Evolutionary conservation across 2,797 vertebrate species (phyloP).

Genomic region (Anguilla marmorata): DNA sequence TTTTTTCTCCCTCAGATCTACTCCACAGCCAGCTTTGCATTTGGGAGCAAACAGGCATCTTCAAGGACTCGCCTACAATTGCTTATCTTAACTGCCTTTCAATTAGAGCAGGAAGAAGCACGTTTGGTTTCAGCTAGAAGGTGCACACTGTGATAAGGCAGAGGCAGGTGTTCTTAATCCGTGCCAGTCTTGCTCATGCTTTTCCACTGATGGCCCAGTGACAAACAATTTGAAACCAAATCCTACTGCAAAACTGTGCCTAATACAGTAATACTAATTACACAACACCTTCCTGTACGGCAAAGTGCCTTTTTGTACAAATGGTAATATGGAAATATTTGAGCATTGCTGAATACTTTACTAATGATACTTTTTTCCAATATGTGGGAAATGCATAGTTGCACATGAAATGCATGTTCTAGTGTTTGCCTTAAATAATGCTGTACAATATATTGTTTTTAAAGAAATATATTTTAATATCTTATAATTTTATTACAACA

Average conservation of each 20-base stretch:
- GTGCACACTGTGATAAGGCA: slow-evolving; percentile 16
- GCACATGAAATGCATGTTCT: neutral
- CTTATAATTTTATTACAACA: too few species aligned
- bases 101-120: neutral
- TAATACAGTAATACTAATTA: neutral
- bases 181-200: neutral
- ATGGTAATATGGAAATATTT: neutral
- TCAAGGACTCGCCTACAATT: neutral
- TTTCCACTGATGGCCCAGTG: neutral
- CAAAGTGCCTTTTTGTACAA: neutral
- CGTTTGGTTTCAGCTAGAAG: slow-evolving; percentile 16
- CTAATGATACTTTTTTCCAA: neutral
- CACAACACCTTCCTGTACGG: neutral
- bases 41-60: neutral
- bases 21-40: neutral
- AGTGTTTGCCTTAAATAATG: neutral
- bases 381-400: neutral
- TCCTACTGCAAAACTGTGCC: neutral
- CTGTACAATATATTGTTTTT: neutral
- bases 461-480: neutral
- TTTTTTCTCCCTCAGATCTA: neutral
- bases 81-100: slow-evolving; percentile 22
- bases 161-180: slow-evolving; percentile 9
- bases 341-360: neutral
- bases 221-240: neutral